Conservation (phyloP, 2,888 invertebrate species). For the Philhelius pedissequus region DNA sequence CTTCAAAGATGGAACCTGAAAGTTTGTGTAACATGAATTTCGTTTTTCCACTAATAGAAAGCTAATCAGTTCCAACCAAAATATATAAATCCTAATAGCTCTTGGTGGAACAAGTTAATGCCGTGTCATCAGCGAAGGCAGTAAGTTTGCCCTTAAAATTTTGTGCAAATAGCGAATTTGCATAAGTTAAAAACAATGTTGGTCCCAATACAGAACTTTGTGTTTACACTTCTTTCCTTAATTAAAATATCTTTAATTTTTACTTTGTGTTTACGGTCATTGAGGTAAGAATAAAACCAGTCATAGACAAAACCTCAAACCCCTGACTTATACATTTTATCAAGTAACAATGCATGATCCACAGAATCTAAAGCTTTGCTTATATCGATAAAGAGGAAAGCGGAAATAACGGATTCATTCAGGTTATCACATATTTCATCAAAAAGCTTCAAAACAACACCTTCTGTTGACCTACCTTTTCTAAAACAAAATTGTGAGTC, state of each 20-base stretch:
- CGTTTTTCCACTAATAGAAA: not conserved
- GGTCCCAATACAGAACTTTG: conserved; percentile 27
- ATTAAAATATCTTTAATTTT: not conserved
- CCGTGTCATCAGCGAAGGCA: not conserved
- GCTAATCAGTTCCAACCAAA: not conserved
- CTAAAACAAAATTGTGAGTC: conserved; percentile 15
- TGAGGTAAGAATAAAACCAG: conserved; percentile 18
- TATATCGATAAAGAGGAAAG: conserved; percentile 26
- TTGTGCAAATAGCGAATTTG: not conserved
- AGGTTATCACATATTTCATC: not conserved
- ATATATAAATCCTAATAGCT: not conserved
- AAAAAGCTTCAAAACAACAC: conserved; percentile 18
- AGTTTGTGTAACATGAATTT: not conserved
- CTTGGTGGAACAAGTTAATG: not conserved
- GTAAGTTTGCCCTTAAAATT: conserved; percentile 18
- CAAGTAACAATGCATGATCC: not conserved
- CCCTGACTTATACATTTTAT: conserved; percentile 8
- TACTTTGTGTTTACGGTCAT: conserved; percentile 7
- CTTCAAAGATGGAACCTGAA: not conserved
- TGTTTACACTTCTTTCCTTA: not conserved
- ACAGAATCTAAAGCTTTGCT: conserved; percentile 21
- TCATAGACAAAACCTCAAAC: conserved; percentile 13
- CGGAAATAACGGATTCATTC: not conserved
- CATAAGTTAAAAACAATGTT: conserved; percentile 4
- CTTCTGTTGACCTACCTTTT: conserved; percentile 11